Evolutionary conservation across 2,113 vertebrate genomes (phyloP).

Genomic region (Bungarus multicinctus): DNA sequence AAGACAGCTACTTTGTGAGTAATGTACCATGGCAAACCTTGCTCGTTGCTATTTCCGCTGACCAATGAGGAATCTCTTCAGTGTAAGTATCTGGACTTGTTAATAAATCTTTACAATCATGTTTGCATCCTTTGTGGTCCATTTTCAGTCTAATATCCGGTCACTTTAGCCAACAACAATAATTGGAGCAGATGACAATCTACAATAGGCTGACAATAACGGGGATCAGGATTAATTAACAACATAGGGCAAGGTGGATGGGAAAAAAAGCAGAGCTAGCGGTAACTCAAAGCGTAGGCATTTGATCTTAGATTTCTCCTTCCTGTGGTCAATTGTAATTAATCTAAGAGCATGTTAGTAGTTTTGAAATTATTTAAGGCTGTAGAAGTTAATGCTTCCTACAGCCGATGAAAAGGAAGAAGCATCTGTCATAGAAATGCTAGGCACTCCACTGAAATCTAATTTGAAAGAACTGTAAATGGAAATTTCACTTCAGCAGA

Average conservation of each 20-base stretch:
- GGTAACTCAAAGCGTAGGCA: not conserved
- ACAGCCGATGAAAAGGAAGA: not conserved
- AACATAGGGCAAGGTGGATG: not conserved
- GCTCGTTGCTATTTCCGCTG: not conserved
- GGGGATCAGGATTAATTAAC: not conserved
- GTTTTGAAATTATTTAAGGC: not conserved
- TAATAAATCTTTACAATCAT: not conserved
- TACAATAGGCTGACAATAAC: not conserved
- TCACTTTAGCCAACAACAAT: not conserved
- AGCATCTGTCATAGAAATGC: not conserved
- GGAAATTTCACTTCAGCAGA: constrained; percentile 4
- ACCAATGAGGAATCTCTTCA: not conserved
- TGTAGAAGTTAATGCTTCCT: not conserved
- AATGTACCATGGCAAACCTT: not conserved
- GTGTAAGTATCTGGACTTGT: not conserved
- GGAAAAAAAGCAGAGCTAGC: not conserved
- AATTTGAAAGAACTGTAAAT: constrained; percentile 28
- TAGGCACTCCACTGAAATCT: constrained; percentile 22
- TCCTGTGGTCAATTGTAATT: not conserved
- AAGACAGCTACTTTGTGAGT: not conserved
- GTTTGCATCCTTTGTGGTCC: not conserved
- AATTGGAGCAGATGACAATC: not conserved
- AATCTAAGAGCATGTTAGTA: not conserved
- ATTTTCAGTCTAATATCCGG: not conserved
- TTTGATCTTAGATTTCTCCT: not conserved